These are phyloP conservation scores for Tinea semifulvella DNA, from an alignment of 2,888 invertebrate species.

Conservation along the genomic window DNA sequence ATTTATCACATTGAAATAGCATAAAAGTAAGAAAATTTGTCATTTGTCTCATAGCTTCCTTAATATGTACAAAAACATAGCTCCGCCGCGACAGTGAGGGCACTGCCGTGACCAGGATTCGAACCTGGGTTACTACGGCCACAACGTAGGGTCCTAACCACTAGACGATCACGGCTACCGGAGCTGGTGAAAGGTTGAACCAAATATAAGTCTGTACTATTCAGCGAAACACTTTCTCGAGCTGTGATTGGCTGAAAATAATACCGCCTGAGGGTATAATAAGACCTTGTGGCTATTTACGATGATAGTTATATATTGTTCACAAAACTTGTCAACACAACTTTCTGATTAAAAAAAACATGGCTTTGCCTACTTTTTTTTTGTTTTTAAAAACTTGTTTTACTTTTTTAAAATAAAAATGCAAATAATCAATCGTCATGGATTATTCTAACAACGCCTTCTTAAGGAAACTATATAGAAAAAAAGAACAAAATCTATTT, in stretches of 20 bases:
- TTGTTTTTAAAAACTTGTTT: no score
- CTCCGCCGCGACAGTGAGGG: slow-evolving; percentile 37
- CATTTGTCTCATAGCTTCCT: not conserved
- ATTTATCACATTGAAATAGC: no score
- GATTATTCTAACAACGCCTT: no score
- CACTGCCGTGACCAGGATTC: slow-evolving; percentile 67
- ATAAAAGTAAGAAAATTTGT: no score
- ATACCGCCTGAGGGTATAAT: not conserved
- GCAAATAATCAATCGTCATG: no score
- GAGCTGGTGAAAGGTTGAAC: slow-evolving; percentile 6
- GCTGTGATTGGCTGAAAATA: not conserved
- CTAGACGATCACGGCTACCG: slow-evolving; percentile 72
- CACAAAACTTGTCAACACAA: no score
- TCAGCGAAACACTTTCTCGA: not conserved
- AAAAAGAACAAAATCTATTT: no score
- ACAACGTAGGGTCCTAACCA: slow-evolving; percentile 81
- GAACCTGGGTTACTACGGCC: slow-evolving; percentile 82
- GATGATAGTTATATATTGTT: no score
- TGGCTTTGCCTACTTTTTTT: not conserved
- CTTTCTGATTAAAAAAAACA: not conserved
- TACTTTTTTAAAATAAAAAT: no score
- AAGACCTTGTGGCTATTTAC: not conserved
- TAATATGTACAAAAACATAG: not conserved
- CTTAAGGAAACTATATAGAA: no score
- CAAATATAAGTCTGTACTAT: not conserved